Conservation (phyloP, 2,797 vertebrate species). For the Chelonia mydas region DNA sequence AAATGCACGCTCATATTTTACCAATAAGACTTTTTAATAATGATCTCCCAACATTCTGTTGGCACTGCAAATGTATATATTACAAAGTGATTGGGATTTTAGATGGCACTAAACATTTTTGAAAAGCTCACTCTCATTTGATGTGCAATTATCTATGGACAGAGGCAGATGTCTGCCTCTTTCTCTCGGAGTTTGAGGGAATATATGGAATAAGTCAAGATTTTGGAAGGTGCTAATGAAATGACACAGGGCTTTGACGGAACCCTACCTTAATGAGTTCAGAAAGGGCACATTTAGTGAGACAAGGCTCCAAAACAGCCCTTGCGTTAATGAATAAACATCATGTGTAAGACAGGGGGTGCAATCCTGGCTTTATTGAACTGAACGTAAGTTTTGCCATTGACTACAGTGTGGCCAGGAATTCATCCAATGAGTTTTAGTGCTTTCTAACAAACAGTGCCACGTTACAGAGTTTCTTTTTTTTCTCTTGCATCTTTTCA, state of each 20-base stretch:
- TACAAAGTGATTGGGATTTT: background rate
- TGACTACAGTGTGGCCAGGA: too few relatives aligned
- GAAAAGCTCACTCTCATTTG: background rate
- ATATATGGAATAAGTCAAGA: background rate
- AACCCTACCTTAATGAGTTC: background rate
- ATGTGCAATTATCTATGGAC: background rate
- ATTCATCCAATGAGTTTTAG: too few relatives aligned
- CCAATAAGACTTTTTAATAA: background rate
- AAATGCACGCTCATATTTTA: background rate
- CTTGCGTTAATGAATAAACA: background rate
- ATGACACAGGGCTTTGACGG: background rate
- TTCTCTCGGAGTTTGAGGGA: too few relatives aligned
- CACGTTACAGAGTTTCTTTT: too few relatives aligned
- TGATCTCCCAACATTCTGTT: background rate
- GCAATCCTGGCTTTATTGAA: background rate
- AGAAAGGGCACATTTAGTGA: background rate
- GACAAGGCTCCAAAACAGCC: background rate
- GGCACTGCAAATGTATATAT: background rate
- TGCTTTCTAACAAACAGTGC: too few relatives aligned
- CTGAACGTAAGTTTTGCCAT: background rate
- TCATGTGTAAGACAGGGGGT: background rate
- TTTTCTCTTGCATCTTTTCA: too few relatives aligned
- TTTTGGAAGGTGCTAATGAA: background rate
- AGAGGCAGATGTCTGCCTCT: background rate
- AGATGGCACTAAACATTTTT: background rate